phyloP scores from a whole-genome alignment of 2,888 invertebrate species.

The Horisme vitalbata region DNA sequence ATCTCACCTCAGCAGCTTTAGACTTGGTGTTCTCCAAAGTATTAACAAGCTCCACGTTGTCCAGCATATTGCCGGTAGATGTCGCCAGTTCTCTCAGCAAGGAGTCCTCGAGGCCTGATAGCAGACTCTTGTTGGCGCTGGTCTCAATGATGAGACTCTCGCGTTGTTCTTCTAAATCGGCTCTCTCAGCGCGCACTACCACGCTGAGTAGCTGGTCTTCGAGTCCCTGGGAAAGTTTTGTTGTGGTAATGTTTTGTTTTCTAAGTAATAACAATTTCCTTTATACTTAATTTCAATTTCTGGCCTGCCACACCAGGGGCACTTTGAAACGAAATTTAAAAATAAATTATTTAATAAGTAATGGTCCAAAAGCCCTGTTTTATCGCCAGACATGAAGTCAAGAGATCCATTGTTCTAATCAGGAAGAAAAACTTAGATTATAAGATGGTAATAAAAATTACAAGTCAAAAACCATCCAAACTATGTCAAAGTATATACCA shows the following conservation, averaged over 20 bases:
- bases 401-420: no score
- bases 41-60: conserved; percentile 92
- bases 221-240: conserved; percentile 83
- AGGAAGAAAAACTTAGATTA: no score
- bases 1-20: conserved; percentile 89
- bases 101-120: conserved; percentile 93
- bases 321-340: no score
- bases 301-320: no score
- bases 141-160: conserved; percentile 92
- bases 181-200: conserved; percentile 92
- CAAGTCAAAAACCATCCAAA: no score
- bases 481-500: no score
- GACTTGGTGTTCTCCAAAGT: conserved; percentile 95
- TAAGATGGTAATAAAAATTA: no score
- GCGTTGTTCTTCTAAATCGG: conserved; percentile 94
- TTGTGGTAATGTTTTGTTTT: not conserved
- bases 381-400: no score
- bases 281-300: no score
- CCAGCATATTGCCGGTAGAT: conserved; percentile 95
- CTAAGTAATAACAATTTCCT: no score
- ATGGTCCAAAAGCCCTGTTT: no score
- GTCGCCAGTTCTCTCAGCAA: conserved; percentile 92
- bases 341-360: no score
- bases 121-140: conserved; percentile 91
- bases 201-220: conserved; percentile 96